A percentile compares a stretch with the other conserved stretches of the same genome.
phyloP scores from a whole-genome alignment of 1,140 invertebrate species.

The Drosophila subpulchrella region DNA sequence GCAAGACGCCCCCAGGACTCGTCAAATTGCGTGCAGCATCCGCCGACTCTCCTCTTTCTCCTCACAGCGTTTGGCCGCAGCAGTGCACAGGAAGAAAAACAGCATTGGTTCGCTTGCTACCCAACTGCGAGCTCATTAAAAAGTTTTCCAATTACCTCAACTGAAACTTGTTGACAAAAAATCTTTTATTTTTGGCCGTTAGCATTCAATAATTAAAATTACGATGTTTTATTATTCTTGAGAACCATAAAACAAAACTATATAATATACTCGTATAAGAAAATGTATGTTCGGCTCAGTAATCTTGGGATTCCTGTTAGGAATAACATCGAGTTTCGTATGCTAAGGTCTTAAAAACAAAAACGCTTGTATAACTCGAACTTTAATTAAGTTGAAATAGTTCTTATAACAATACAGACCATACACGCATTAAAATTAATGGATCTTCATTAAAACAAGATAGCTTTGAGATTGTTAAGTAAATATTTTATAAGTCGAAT shows the following conservation, averaged over 20 bases:
- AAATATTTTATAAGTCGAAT: too few relatives aligned
- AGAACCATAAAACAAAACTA: neutral
- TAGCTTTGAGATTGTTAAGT: too few relatives aligned
- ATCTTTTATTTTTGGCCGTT: neutral
- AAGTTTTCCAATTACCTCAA: constrained; percentile 10
- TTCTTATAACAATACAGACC: too few relatives aligned
- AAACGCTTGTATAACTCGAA: too few relatives aligned
- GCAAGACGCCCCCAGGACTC: constrained; percentile 54
- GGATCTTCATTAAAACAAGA: too few relatives aligned
- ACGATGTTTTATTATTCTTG: neutral
- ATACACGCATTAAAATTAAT: too few relatives aligned
- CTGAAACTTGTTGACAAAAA: neutral
- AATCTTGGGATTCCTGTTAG: too few relatives aligned
- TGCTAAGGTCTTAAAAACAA: too few relatives aligned
- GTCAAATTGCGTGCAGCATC: constrained; percentile 63
- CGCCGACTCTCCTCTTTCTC: constrained; percentile 1
- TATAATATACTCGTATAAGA: too few relatives aligned
- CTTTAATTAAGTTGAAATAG: too few relatives aligned
- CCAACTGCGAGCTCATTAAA: constrained; percentile 1
- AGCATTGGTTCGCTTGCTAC: neutral
- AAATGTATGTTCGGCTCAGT: too few relatives aligned
- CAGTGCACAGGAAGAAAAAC: constrained; percentile 16
- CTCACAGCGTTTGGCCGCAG: neutral
- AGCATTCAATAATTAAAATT: neutral
- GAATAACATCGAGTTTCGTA: too few relatives aligned